These are phyloP conservation scores for Ceriagrion tenellum DNA, from an alignment of 2,888 invertebrate species.

Conservation along the genomic window DNA sequence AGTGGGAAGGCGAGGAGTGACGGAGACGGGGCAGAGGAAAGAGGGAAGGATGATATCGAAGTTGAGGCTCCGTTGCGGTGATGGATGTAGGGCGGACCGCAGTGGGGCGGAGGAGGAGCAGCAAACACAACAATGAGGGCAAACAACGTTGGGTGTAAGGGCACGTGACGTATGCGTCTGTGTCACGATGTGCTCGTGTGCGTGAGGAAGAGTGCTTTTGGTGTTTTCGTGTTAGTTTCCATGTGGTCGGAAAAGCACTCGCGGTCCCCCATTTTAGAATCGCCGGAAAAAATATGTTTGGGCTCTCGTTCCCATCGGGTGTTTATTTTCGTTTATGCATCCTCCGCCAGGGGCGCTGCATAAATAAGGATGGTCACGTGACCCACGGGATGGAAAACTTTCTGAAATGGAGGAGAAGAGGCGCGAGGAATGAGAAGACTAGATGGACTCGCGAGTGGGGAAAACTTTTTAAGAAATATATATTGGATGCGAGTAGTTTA, in stretches of 20 bases:
- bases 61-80: no score
- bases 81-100: not conserved
- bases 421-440: not conserved
- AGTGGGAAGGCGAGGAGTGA: no score
- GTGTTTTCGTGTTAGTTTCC: not conserved
- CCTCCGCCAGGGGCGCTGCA: not conserved
- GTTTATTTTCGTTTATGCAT: not conserved
- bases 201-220: not conserved
- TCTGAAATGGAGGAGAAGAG: not conserved
- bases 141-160: not conserved
- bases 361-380: not conserved
- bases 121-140: not conserved
- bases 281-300: no score
- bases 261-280: not conserved
- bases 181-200: not conserved
- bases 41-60: not conserved
- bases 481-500: not conserved
- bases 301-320: not conserved
- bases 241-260: not conserved
- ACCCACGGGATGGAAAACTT: not conserved
- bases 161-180: not conserved
- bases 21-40: no score
- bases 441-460: not conserved
- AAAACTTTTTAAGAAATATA: not conserved
- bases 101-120: not conserved